Percentiles rank a stretch among this genome's conserved stretches.
Evolutionary conservation across 2,888 invertebrate species (phyloP).

Genomic region (Lutraria lutraria): DNA sequence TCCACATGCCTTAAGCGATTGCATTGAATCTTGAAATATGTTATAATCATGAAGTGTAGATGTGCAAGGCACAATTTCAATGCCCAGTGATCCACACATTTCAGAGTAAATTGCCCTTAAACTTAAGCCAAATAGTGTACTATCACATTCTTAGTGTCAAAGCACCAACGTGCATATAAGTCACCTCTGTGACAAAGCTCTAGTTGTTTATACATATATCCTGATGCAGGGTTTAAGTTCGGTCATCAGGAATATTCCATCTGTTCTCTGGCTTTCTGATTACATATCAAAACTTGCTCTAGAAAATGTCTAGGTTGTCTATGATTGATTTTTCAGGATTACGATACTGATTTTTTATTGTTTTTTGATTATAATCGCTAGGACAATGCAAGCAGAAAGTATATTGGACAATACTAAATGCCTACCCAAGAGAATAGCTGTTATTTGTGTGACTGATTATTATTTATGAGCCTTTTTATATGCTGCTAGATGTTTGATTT

Average conservation of each 20-base stretch:
- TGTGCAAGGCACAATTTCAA: no score
- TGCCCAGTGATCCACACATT: no score
- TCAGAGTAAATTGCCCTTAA: no score
- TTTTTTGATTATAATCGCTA: neutral
- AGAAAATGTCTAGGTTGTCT: neutral
- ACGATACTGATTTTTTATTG: neutral
- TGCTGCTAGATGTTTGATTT: neutral
- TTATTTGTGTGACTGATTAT: neutral
- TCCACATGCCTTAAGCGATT: no score
- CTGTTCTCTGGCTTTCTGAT: neutral
- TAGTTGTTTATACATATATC: neutral
- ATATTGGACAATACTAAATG: neutral
- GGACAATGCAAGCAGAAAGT: neutral
- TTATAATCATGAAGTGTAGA: neutral
- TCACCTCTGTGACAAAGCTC: no score
- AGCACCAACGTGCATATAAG: no score
- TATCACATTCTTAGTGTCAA: neutral
- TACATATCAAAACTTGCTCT: neutral
- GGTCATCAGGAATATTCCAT: neutral
- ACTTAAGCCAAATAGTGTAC: no score
- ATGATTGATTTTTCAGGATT: neutral
- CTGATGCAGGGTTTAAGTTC: neutral
- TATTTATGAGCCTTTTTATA: slow-evolving; percentile 4
- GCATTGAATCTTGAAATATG: no score
- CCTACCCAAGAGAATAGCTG: neutral